Conservation (phyloP, 2,888 invertebrate species). For the Mesorhabditis spiculigera region DNA sequence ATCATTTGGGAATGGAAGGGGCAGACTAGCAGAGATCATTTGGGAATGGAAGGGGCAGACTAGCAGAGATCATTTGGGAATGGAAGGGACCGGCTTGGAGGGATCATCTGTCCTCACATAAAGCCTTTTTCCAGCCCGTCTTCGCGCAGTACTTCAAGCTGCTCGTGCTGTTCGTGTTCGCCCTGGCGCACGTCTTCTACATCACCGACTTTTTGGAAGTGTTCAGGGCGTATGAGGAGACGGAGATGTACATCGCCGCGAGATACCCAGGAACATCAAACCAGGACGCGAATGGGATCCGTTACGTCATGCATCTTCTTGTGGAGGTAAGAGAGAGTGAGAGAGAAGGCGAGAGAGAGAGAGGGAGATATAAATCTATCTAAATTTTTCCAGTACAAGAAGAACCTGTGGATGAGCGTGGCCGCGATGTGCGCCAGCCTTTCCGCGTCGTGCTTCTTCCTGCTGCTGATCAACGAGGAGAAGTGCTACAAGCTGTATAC, state of each 20-base stretch:
- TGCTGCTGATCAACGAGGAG: conserved; percentile 32
- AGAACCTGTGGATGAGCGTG: conserved; percentile 55
- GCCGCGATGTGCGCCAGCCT: conserved; percentile 52
- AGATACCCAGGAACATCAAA: neutral
- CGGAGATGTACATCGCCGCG: conserved; percentile 9
- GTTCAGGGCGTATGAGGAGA: conserved; percentile 26
- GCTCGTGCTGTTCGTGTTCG: conserved; percentile 43
- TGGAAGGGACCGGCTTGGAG: neutral
- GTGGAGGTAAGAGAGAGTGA: conserved; percentile 10
- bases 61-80: neutral
- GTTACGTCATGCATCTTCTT: conserved; percentile 14
- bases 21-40: neutral
- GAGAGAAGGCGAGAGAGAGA: no score
- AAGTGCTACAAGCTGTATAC: conserved; percentile 9
- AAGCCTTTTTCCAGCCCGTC: conserved; percentile 24
- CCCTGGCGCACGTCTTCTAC: conserved; percentile 48
- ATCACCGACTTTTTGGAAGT: conserved; percentile 35
- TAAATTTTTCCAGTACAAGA: conserved; percentile 45
- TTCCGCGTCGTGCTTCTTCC: conserved; percentile 48
- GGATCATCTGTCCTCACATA: neutral
- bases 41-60: neutral
- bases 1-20: neutral
- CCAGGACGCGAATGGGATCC: conserved; percentile 12
- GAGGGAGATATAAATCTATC: no score
- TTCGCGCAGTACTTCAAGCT: conserved; percentile 48